Evolutionary conservation across 2,797 vertebrate species (phyloP).

Genomic region (Leucoraja ocellata): DNA sequence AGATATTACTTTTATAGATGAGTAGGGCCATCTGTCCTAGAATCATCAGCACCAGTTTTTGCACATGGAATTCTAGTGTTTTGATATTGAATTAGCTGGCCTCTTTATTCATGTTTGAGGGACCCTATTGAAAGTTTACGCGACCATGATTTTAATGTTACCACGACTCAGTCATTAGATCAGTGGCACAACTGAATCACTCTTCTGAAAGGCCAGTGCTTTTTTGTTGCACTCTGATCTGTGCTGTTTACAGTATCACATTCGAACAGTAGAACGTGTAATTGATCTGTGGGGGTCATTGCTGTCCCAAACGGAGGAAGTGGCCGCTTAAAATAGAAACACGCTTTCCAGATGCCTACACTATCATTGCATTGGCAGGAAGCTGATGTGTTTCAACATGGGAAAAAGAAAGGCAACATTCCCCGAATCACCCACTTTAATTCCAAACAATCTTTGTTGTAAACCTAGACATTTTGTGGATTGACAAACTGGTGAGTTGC

Average conservation of each 20-base stretch:
- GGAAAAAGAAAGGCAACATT: background rate
- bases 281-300: background rate
- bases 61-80: background rate
- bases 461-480: background rate
- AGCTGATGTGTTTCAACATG: background rate
- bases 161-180: background rate
- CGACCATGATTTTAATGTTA: background rate
- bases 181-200: background rate
- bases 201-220: background rate
- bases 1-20: background rate
- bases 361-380: slow-evolving; percentile 21
- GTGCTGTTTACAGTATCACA: background rate
- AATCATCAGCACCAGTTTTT: background rate
- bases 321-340: background rate
- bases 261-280: background rate
- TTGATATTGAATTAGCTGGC: background rate
- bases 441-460: background rate
- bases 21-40: background rate
- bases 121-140: background rate
- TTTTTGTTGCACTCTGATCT: background rate
- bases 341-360: background rate
- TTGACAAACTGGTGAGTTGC: background rate
- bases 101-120: background rate
- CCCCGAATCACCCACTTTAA: background rate
- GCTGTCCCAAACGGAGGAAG: background rate